Evolutionary conservation across 2,113 vertebrate genomes (phyloP), one percentile per base, ranked within the genome.

Genomic region (Neodontobutis hainanensis): DNA sequence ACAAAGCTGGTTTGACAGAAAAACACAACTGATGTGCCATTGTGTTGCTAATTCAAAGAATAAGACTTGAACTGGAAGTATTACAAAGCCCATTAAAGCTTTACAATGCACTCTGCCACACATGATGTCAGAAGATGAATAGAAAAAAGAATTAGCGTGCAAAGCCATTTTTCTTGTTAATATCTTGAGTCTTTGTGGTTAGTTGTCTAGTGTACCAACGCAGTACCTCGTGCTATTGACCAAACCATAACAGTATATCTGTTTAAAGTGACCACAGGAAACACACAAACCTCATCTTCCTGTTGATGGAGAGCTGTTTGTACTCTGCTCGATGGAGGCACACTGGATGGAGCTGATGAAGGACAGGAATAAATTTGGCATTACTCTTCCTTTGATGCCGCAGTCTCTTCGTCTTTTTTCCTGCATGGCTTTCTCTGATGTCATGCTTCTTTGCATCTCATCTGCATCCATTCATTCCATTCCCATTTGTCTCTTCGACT

Each of bases 361-460:
- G 59, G 68, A 71, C 12, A 42, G 48, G 81, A 83, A 85, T 86
- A 81, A 74, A 85, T 86, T 68, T 74, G 38, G 70, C 75, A 82
- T 89, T 66, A 78, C 63, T 88, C 85, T 80, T 83, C 73, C 82
- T 77, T 84, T 77, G 65, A 83, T 85, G 83, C 83, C 64, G 61
- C 75, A 75, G 59, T 75, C 77, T 73, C 72, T 57, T 74, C 68
- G 49, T 82, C 62, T 56, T 66, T 43, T 9, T 55, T 3, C 49
- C 56, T 53, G 75, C 72, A 11, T 67, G 48, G 45, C 79, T 55
- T 73, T 46, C 73, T 74, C 80, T 90, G 82, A 85, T 88, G 87
- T 87, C 87, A 89, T 83, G 72, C 60, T 58, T 77, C 69, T 83
- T 77, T 86, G 82, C 84, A 85, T 87, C 85, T 82, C 82, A 87